These are phyloP conservation scores for Aphidius ervi DNA, from an alignment of 1,140 invertebrate species.

Conservation along the genomic window DNA sequence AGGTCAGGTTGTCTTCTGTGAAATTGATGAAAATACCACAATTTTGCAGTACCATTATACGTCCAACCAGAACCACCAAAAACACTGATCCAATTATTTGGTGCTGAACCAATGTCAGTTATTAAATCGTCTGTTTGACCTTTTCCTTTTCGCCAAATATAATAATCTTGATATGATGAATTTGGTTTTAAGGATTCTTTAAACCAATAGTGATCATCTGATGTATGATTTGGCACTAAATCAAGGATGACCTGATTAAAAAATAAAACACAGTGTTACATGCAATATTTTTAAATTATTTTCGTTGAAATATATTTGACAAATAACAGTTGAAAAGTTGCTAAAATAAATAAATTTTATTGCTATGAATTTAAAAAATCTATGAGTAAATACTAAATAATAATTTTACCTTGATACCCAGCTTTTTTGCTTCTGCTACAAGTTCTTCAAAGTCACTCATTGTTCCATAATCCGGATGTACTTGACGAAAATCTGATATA, in stretches of 20 bases:
- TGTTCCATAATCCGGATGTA: constrained; percentile 61
- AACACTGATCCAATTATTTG: constrained; percentile 61
- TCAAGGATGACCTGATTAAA: constrained; percentile 40
- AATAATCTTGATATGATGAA: constrained; percentile 63
- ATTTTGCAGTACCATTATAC: constrained; percentile 34
- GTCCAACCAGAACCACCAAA: constrained; percentile 55
- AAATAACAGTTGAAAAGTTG: too few species aligned
- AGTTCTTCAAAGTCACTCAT: constrained; percentile 62
- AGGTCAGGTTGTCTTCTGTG: constrained; percentile 58
- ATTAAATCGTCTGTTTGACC: constrained; percentile 15
- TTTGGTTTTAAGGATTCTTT: constrained; percentile 55
- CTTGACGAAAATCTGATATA: constrained; percentile 59
- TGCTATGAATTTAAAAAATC: neutral
- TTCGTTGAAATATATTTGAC: too few species aligned
- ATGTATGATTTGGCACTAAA: constrained; percentile 69
- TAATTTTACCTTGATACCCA: constrained; percentile 52
- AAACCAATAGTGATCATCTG: constrained; percentile 72
- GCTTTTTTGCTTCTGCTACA: constrained; percentile 44
- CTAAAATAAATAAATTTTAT: neutral
- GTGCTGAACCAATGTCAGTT: constrained; percentile 29
- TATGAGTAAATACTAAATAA: constrained; percentile 32
- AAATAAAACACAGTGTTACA: too few species aligned
- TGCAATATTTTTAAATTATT: too few species aligned
- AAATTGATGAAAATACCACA: constrained; percentile 60
- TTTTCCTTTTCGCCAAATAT: constrained; percentile 64